Evolutionary conservation across 2,888 invertebrate genomes (phyloP), one percentile per base, ranked within the genome.

Genomic region (Andrena dorsata): DNA sequence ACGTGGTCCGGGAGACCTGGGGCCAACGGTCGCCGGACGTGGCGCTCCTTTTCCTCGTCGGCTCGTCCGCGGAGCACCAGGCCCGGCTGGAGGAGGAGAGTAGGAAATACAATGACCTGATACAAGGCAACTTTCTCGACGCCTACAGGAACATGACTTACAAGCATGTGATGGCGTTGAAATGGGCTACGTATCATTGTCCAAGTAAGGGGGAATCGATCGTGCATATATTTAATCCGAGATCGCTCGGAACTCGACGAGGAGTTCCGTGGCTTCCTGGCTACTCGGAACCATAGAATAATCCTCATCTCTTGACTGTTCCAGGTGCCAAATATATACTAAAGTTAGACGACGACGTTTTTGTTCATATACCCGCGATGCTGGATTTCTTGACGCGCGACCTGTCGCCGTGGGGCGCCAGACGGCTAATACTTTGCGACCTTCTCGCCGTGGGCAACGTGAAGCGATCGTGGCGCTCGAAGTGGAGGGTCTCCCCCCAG

Each of bases 401-500:
- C 81, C 85, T 96, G 84, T 95, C 96, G 8, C 95, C 96, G 0
- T 95, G 95, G 94, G 96, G 96, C 16, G 95, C 95, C 1, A 94
- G 93, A 56, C 95, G 95, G 56, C 93, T 97, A 80, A 95, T 97
- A 63, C 95, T 96, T 66, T 97, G 97, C 92, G 95, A 95, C 66
- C 94, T 95, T 32, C 90, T 95, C 49, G 88, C 93, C 16, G 91
- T 94, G 75, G 94, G 95, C 0, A 90, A 91, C 26, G 96, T 95
- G 0, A 95, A 95, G 87, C 95, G 97, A 78, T 95, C 95, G 7
- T 95, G 95, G 91, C 94, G 96, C 63, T 97, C 97, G 0, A 97
- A 97, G 93, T 98, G 97, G 97, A 95, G 96, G 69, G 97, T 97
- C 8, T 95, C 96, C 3, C 95, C 95, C 13, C 94, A 94, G 0